Evolutionary conservation across 2,113 vertebrate species (phyloP).

Genomic region (Lasiurus borealis): DNA sequence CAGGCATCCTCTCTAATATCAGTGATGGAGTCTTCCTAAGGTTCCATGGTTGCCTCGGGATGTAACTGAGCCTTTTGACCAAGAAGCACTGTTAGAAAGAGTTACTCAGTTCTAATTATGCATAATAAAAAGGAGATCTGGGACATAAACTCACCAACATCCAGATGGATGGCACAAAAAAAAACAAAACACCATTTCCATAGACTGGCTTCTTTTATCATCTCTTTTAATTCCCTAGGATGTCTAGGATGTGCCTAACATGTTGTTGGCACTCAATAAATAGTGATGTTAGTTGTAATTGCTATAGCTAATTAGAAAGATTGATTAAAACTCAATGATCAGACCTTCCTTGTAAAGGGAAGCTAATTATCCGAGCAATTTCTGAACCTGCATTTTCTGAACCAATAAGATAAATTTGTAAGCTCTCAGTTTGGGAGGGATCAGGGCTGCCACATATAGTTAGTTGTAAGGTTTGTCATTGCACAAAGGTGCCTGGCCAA

Average conservation of each 20-base stretch:
- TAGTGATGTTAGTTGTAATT: neutral
- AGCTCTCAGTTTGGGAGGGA: neutral
- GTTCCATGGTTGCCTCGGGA: neutral
- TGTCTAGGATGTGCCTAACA: neutral
- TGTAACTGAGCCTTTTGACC: constrained; percentile 1
- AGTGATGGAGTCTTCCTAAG: neutral
- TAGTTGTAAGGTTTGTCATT: neutral
- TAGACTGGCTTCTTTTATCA: neutral
- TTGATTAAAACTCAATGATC: neutral
- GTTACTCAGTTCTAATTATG: constrained; percentile 40
- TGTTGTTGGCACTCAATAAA: neutral
- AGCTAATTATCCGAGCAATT: neutral
- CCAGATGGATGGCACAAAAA: constrained; percentile 11
- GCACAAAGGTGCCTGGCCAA: neutral
- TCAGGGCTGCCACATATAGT: neutral
- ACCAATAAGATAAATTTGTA: neutral
- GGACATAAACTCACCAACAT: constrained; percentile 43
- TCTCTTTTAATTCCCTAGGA: neutral
- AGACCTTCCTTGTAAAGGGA: constrained; percentile 22
- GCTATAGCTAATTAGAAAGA: neutral
- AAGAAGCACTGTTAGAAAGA: constrained; percentile 40
- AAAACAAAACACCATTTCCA: neutral
- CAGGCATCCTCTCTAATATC: neutral
- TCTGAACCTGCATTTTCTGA: neutral
- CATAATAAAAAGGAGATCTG: constrained; percentile 25